Evolutionary conservation across 2,888 invertebrate species (phyloP).

Genomic region (Epinotia bilunana): DNA sequence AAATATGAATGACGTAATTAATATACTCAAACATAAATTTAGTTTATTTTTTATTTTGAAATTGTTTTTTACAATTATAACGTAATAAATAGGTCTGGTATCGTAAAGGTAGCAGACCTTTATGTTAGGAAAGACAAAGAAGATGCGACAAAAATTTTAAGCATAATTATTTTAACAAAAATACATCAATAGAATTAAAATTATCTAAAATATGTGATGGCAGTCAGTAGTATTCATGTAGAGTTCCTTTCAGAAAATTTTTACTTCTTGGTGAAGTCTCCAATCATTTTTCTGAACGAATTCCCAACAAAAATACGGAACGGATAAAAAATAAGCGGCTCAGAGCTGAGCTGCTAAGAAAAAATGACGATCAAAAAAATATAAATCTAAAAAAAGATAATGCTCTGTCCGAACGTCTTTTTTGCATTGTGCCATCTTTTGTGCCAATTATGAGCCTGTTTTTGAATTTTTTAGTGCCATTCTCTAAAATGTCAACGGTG

Average conservation of each 20-base stretch:
- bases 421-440: conserved; percentile 77
- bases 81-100: too few relatives aligned
- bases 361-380: conserved; percentile 75
- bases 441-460: conserved; percentile 79
- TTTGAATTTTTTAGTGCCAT: conserved; percentile 59
- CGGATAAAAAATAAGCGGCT: conserved; percentile 70
- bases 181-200: not conserved
- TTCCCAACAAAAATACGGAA: conserved; percentile 64
- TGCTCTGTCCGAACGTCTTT: conserved; percentile 68
- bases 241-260: not conserved
- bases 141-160: too few relatives aligned
- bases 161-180: too few relatives aligned
- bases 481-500: conserved; percentile 63
- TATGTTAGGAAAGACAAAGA: not conserved
- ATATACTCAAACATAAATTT: not conserved
- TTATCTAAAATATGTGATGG: not conserved
- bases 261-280: conserved; percentile 50
- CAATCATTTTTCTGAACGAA: conserved; percentile 54
- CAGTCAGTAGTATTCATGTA: not conserved
- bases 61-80: too few relatives aligned
- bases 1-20: not conserved
- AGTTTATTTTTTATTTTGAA: not conserved
- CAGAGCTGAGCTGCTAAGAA: conserved; percentile 65
- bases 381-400: conserved; percentile 77
- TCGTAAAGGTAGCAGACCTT: not conserved